Conservation (phyloP, 2,113 vertebrate species). For the Australoheros scitulus region DNA sequence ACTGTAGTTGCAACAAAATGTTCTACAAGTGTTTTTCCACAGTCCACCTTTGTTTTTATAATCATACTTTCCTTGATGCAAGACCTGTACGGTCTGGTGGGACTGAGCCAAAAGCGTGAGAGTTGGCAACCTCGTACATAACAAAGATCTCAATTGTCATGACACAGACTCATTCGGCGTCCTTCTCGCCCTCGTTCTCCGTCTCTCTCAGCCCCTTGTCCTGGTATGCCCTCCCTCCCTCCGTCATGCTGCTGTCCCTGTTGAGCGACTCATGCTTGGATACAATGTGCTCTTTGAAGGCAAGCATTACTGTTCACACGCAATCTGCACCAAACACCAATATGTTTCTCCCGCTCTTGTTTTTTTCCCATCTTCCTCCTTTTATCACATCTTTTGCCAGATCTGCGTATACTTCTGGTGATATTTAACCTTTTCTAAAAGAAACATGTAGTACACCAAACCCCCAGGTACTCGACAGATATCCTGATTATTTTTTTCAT, state of each 20-base stretch:
- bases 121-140: constrained; percentile 31
- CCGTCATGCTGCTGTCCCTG: constrained; percentile 54
- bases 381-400: constrained; percentile 10
- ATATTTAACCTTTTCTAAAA: neutral
- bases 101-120: constrained; percentile 41
- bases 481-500: neutral
- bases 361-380: constrained; percentile 1
- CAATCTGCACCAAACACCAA: constrained; percentile 51
- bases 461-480: neutral
- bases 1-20: neutral
- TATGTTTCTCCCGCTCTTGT: constrained; percentile 20
- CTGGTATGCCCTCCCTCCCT: constrained; percentile 56
- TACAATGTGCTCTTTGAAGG: constrained; percentile 74
- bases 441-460: neutral
- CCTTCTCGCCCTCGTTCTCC: constrained; percentile 9
- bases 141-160: constrained; percentile 70
- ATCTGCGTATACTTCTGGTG: neutral
- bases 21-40: neutral
- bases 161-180: constrained; percentile 47
- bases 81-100: neutral
- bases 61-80: neutral
- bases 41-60: neutral
- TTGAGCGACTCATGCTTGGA: constrained; percentile 66
- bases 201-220: constrained; percentile 49
- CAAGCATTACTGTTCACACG: constrained; percentile 74